Conservation (phyloP, 2,888 invertebrate species). For the Cephus nigrinus region DNA sequence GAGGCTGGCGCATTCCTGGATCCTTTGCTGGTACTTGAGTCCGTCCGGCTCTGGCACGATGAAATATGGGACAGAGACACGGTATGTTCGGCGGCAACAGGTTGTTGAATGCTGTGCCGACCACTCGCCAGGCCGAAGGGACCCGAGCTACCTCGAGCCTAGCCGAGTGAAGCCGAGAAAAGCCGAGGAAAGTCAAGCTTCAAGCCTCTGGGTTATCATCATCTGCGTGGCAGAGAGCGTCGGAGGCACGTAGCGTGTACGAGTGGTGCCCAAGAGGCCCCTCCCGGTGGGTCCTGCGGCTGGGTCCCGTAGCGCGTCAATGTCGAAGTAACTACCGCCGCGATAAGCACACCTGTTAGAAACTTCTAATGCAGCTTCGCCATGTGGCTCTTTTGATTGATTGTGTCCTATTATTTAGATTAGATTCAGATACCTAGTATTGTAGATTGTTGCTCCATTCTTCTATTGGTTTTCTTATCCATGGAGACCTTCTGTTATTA, state of each 20-base stretch:
- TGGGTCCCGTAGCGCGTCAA: too few species aligned
- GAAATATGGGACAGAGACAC: slow-evolving; percentile 26
- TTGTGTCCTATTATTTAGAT: slow-evolving; percentile 48
- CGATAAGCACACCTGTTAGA: slow-evolving; percentile 38
- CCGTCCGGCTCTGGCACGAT: slow-evolving; percentile 8
- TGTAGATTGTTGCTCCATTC: slow-evolving; percentile 24
- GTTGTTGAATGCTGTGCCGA: slow-evolving; percentile 36
- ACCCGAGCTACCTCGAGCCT: too few species aligned
- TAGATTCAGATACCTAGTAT: slow-evolving; percentile 3
- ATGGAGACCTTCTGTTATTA: not conserved
- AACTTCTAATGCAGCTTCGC: slow-evolving; percentile 39
- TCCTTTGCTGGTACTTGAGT: not conserved
- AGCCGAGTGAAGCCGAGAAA: too few species aligned
- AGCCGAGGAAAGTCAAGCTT: too few species aligned
- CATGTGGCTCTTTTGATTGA: slow-evolving; percentile 48
- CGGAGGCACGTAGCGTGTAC: too few species aligned
- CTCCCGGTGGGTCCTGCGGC: too few species aligned
- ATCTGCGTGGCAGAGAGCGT: too few species aligned
- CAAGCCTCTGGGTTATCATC: too few species aligned
- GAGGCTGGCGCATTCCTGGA: slow-evolving; percentile 1
- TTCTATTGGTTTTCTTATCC: slow-evolving; percentile 25
- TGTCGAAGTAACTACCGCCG: too few species aligned
- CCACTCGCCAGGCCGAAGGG: too few species aligned
- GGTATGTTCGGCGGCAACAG: slow-evolving; percentile 36
- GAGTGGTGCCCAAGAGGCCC: too few species aligned